Evolutionary conservation across 1,140 invertebrate species (phyloP).

Genomic region (Marisa cornuarietis): DNA sequence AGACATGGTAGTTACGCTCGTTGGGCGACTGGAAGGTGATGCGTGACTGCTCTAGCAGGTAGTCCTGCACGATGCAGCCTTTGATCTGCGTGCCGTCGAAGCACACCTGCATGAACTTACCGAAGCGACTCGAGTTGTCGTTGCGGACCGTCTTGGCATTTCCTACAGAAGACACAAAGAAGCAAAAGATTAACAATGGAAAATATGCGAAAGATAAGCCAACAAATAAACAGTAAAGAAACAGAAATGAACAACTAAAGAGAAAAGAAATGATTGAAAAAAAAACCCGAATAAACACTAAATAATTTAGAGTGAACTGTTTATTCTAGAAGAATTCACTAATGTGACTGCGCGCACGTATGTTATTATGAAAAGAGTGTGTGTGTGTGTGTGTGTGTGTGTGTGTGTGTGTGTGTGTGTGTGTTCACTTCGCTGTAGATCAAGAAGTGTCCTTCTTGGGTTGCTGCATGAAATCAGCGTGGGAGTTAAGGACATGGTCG

Average conservation of each 20-base stretch:
- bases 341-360: no score
- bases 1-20: slow-evolving; percentile 96
- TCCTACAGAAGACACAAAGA: slow-evolving; percentile 46
- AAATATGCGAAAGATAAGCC: neutral
- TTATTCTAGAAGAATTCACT: no score
- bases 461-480: no score
- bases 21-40: slow-evolving; percentile 88
- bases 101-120: slow-evolving; percentile 76
- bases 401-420: no score
- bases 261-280: neutral
- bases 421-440: no score
- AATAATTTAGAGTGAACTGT: neutral
- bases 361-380: no score
- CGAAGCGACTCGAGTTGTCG: slow-evolving; percentile 99
- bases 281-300: neutral
- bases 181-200: neutral
- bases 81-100: slow-evolving; percentile 76
- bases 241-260: no score
- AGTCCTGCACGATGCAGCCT: slow-evolving; percentile 94
- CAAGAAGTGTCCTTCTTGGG: no score
- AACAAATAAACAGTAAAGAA: neutral
- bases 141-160: slow-evolving; percentile 99
- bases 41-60: slow-evolving; percentile 92
- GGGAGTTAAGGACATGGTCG: no score
- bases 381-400: no score